Conservation (phyloP, 1,140 invertebrate species). For the Paralvinella palmiformis region DNA sequence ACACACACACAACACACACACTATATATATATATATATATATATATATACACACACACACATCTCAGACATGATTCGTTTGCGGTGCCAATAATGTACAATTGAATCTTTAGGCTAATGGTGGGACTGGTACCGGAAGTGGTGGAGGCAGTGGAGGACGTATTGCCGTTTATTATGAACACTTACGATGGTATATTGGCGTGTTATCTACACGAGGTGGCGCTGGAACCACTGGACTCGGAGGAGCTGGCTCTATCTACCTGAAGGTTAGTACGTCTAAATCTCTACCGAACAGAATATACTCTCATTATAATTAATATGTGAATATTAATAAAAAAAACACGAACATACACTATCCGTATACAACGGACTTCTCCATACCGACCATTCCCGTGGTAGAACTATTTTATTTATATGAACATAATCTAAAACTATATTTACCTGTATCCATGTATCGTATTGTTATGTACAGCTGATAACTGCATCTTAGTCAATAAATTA, state of each 20-base stretch:
- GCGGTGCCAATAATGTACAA: too few species aligned
- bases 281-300: background rate
- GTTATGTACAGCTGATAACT: background rate
- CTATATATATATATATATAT: too few species aligned
- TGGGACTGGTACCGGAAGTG: constrained; percentile 15
- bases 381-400: background rate
- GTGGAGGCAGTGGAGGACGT: constrained; percentile 30
- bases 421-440: background rate
- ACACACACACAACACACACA: too few species aligned
- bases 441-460: background rate
- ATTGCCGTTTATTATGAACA: constrained; percentile 28
- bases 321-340: too few species aligned
- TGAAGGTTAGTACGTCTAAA: constrained; percentile 19
- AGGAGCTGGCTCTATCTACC: constrained; percentile 32
- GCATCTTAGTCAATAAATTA: background rate
- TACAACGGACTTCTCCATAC: too few species aligned
- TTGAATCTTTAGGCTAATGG: constrained; percentile 22
- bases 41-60: too few species aligned
- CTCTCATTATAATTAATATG: too few species aligned
- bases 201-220: constrained; percentile 27
- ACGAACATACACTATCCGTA: too few species aligned
- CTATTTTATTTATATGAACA: background rate
- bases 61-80: too few species aligned
- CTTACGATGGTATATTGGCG: constrained; percentile 27
- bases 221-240: constrained; percentile 17